Evolutionary conservation across 2,797 vertebrate genomes (phyloP).

Genomic region (Gambusia yucatana): DNA sequence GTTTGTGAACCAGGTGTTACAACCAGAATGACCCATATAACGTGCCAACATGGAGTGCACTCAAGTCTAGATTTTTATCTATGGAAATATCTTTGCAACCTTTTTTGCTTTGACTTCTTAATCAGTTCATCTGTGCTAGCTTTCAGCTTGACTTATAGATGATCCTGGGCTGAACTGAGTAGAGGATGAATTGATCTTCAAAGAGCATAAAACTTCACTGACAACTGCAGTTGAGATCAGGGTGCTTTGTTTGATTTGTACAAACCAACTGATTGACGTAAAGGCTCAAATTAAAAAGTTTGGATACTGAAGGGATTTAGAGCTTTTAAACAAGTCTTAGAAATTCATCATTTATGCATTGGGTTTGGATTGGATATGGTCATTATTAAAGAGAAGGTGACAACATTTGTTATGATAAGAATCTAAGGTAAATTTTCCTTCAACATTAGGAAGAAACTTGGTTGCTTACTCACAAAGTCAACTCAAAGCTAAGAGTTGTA

Average conservation of each 20-base stretch:
- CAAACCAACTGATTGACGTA: not conserved
- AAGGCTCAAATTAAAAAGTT: not conserved
- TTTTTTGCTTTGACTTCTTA: not conserved
- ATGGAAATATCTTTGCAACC: not conserved
- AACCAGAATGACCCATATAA: slow-evolving; percentile 32
- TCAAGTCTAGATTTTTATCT: slow-evolving; percentile 19
- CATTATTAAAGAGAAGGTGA: not conserved
- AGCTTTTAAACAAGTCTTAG: not conserved
- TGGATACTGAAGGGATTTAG: not conserved
- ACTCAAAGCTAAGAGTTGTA: not conserved
- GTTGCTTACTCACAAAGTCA: not conserved
- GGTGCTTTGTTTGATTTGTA: not conserved
- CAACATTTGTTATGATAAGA: not conserved
- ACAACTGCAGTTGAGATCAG: not conserved
- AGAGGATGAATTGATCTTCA: not conserved
- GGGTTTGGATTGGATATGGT: not conserved
- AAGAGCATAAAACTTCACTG: not conserved
- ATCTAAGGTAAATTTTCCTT: not conserved
- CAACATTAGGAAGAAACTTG: not conserved
- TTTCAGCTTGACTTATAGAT: not conserved
- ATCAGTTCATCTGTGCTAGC: not conserved
- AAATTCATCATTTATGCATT: not conserved
- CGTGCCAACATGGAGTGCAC: not conserved
- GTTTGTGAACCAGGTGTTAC: slow-evolving; percentile 40
- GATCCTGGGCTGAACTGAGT: slow-evolving; percentile 1